Evolutionary conservation across 2,888 invertebrate species (phyloP).

Genomic region (Tipula lateralis): DNA sequence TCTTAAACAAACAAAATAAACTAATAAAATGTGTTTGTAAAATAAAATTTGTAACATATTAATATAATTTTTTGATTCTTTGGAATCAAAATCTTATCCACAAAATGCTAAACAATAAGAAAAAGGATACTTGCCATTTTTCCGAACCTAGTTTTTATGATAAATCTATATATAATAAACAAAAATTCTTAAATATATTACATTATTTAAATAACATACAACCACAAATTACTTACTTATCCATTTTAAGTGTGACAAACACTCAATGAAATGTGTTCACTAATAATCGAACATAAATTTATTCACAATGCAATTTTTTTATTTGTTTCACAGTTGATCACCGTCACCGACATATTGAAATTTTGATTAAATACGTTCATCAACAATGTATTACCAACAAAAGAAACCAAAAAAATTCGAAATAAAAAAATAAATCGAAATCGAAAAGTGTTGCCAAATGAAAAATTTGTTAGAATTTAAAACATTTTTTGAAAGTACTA

Average conservation of each 20-base stretch:
- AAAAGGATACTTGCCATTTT: background rate
- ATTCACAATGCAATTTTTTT: background rate
- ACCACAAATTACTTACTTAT: background rate
- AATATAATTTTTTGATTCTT: background rate
- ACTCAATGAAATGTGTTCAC: background rate
- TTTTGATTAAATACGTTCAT: background rate
- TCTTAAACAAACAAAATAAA: background rate
- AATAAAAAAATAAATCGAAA: too few relatives aligned
- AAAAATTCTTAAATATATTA: background rate
- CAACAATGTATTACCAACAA: background rate
- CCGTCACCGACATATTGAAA: background rate
- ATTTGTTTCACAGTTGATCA: background rate
- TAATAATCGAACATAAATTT: background rate
- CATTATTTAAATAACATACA: background rate
- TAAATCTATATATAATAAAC: background rate
- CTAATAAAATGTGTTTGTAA: background rate
- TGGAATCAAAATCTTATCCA: background rate
- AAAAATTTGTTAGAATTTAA: too few relatives aligned
- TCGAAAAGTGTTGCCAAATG: too few relatives aligned
- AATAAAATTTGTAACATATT: background rate
- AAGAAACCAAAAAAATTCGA: too few relatives aligned
- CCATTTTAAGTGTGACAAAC: background rate
- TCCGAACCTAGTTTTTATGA: background rate
- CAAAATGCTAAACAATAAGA: background rate
- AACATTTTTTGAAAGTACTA: too few relatives aligned